These are phyloP conservation scores for Eospalax fontanierii DNA, from an alignment of 2,797 vertebrate genomes.

Conservation along the genomic window DNA sequence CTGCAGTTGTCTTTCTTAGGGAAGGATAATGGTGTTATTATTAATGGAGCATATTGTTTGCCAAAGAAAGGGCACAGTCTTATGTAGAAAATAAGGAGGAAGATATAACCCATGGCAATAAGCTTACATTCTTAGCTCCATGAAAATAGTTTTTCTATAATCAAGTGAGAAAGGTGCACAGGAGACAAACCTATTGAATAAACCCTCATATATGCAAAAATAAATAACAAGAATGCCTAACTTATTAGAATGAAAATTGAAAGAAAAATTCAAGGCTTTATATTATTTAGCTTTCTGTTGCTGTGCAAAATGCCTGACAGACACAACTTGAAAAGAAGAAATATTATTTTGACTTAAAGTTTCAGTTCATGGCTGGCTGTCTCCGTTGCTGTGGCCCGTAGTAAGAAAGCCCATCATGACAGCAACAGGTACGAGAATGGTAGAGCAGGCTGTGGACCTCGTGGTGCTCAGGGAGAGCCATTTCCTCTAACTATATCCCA, in stretches of 20 bases:
- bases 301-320: not conserved
- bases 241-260: constrained; percentile 27
- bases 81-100: constrained; percentile 71
- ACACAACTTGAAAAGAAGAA: not conserved
- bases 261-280: not conserved
- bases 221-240: constrained; percentile 21
- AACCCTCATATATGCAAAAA: not conserved
- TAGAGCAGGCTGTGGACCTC: not conserved
- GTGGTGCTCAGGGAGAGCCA: not conserved
- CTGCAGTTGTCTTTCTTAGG: constrained; percentile 57
- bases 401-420: not conserved
- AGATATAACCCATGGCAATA: constrained; percentile 48
- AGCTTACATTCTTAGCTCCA: constrained; percentile 58
- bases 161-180: constrained; percentile 37
- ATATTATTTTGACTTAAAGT: not conserved
- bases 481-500: not conserved
- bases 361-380: not conserved
- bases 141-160: constrained; percentile 63
- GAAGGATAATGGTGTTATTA: constrained; percentile 66
- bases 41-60: constrained; percentile 71
- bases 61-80: constrained; percentile 39
- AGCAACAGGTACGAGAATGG: not conserved
- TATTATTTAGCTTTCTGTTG: not conserved
- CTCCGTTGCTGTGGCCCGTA: not conserved
- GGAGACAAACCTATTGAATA: not conserved